Evolutionary conservation across 2,113 vertebrate genomes (phyloP).

Genomic region (Plecotus auritus): DNA sequence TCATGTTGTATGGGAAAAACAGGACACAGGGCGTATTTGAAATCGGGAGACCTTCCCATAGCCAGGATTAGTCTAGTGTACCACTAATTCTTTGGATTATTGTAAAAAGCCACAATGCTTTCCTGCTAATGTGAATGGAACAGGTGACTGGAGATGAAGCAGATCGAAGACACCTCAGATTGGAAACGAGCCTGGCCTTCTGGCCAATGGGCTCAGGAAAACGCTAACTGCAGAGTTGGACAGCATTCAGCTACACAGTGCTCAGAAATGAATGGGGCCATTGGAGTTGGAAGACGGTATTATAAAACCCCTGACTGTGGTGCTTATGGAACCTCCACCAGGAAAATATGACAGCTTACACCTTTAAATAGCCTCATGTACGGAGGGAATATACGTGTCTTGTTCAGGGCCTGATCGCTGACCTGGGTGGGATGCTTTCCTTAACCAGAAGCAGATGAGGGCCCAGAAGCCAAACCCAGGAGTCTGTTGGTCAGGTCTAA

Average conservation of each 20-base stretch:
- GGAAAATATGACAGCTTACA: not conserved
- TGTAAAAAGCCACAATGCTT: not conserved
- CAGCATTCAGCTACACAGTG: not conserved
- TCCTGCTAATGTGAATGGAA: not conserved
- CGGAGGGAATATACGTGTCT: not conserved
- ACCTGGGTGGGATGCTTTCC: not conserved
- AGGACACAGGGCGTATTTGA: not conserved
- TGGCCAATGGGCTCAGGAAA: not conserved
- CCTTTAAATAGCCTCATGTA: not conserved
- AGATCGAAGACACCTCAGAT: not conserved
- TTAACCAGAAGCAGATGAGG: conserved; percentile 48
- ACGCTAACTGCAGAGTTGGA: not conserved
- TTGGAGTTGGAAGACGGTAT: not conserved
- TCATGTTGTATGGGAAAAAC: not conserved
- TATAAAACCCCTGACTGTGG: not conserved
- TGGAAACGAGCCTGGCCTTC: not conserved
- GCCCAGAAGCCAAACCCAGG: conserved; percentile 7
- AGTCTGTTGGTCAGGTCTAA: not conserved
- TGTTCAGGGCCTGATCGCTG: not conserved
- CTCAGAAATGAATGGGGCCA: not conserved
- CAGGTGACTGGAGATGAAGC: not conserved
- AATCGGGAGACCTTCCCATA: not conserved
- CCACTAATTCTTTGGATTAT: not conserved
- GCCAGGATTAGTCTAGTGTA: not conserved
- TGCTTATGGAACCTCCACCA: not conserved